Conservation (phyloP, 1,140 invertebrate species). For the Nasonia longicornis region DNA sequence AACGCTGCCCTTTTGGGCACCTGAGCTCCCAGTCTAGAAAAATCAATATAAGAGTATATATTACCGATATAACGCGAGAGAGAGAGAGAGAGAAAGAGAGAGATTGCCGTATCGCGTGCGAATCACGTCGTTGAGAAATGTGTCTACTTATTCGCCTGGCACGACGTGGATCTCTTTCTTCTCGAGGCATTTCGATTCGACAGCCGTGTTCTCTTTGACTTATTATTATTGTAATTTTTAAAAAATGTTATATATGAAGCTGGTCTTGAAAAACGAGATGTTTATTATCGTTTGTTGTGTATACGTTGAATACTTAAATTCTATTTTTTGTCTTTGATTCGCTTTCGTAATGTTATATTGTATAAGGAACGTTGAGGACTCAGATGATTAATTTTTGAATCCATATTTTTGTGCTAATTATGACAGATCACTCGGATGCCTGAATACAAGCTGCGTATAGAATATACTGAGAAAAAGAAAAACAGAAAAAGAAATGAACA, state of each 20-base stretch:
- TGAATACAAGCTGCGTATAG: constrained; percentile 50
- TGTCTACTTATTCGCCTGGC: too few relatives aligned
- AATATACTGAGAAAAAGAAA: constrained; percentile 50
- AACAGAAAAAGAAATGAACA: constrained; percentile 5
- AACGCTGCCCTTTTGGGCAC: not conserved
- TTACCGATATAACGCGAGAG: not conserved
- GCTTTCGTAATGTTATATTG: not conserved
- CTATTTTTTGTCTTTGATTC: not conserved
- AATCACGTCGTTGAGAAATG: too few relatives aligned
- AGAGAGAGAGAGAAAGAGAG: not conserved
- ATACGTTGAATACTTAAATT: not conserved
- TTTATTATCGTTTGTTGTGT: not conserved
- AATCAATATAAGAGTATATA: not conserved
- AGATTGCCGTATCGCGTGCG: not conserved
- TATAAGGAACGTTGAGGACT: too few relatives aligned
- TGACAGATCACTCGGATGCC: constrained; percentile 33
- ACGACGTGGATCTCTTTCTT: not conserved
- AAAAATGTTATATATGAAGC: not conserved
- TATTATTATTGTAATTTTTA: not conserved
- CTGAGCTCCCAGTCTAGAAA: not conserved
- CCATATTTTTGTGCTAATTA: constrained; percentile 29
- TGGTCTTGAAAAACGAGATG: not conserved
- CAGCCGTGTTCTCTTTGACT: not conserved
- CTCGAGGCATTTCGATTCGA: not conserved
- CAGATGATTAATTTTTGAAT: not conserved